phyloP scores from a whole-genome alignment of 2,113 vertebrate genomes.

The Hyla sarda region DNA sequence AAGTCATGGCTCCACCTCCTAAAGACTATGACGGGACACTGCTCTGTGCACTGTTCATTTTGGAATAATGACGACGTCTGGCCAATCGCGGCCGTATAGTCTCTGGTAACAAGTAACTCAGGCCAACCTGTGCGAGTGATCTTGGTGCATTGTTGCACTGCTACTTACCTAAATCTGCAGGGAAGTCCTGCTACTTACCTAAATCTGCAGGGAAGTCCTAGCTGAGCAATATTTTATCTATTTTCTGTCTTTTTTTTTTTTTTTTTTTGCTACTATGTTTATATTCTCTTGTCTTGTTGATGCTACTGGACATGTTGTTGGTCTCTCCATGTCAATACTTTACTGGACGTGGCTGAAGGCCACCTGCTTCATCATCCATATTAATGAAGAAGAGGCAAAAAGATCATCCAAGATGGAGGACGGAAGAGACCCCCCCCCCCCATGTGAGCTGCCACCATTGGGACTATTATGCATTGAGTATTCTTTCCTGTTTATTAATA shows the following conservation, averaged over 20 bases:
- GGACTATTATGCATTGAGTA: neutral
- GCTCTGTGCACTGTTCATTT: neutral
- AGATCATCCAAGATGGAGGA: too few species aligned
- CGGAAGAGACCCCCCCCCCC: neutral
- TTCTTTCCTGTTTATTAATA: neutral
- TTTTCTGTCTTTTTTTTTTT: neutral
- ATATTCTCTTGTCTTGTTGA: neutral
- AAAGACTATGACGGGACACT: neutral
- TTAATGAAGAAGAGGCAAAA: neutral
- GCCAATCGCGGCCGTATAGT: neutral
- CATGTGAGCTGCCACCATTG: neutral
- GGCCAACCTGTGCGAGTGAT: slow-evolving; percentile 40
- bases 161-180: neutral
- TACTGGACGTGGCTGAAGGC: too few species aligned
- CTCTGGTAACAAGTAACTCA: slow-evolving; percentile 10
- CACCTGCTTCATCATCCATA: neutral
- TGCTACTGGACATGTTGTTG: neutral
- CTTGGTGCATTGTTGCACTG: slow-evolving; percentile 48
- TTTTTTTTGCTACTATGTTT: neutral
- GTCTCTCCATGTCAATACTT: too few species aligned
- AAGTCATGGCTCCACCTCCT: neutral
- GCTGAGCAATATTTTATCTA: neutral
- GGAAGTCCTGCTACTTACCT: slow-evolving; percentile 13
- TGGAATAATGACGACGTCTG: neutral
- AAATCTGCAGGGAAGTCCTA: neutral